Evolutionary conservation across 2,888 invertebrate species (phyloP).

Genomic region (Epistrophe eligans): DNA sequence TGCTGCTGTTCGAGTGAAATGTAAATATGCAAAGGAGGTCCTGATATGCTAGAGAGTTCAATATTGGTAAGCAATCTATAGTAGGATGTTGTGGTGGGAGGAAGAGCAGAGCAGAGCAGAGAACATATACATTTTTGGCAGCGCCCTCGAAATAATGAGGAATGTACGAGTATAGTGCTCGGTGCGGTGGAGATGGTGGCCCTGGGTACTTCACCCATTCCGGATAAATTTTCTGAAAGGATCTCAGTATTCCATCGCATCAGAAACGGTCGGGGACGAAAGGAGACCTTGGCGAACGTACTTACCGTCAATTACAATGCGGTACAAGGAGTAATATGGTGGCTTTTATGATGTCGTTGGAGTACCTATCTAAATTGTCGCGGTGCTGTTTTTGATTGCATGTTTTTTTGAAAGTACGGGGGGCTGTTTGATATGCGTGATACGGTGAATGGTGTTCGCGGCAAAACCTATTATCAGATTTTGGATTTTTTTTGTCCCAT

Average conservation of each 20-base stretch:
- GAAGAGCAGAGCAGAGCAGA: not conserved
- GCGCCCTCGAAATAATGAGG: constrained; percentile 70
- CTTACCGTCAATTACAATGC: constrained; percentile 76
- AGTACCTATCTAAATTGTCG: constrained; percentile 76
- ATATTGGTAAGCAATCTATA: constrained; percentile 72
- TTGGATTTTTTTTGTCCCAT: constrained; percentile 21
- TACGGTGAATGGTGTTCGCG: constrained; percentile 61
- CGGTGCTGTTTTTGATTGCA: constrained; percentile 75
- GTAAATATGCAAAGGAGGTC: constrained; percentile 74
- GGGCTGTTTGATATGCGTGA: constrained; percentile 49
- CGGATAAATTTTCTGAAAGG: constrained; percentile 38
- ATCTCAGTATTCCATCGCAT: constrained; percentile 16
- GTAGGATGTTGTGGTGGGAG: constrained; percentile 19
- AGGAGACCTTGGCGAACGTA: constrained; percentile 54
- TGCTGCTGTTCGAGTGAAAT: constrained; percentile 70
- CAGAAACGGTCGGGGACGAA: not conserved
- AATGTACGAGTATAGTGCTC: constrained; percentile 38
- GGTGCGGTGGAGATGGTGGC: constrained; percentile 26
- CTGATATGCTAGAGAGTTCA: constrained; percentile 71
- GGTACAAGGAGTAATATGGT: constrained; percentile 75
- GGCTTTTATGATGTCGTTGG: constrained; percentile 75
- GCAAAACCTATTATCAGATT: constrained; percentile 74
- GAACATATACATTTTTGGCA: constrained; percentile 71
- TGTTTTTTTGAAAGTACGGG: constrained; percentile 40
- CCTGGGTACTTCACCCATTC: constrained; percentile 39